Base-by-base conservation (phyloP, 2,888 invertebrate genomes). In the Pomacea canaliculata region DNA sequence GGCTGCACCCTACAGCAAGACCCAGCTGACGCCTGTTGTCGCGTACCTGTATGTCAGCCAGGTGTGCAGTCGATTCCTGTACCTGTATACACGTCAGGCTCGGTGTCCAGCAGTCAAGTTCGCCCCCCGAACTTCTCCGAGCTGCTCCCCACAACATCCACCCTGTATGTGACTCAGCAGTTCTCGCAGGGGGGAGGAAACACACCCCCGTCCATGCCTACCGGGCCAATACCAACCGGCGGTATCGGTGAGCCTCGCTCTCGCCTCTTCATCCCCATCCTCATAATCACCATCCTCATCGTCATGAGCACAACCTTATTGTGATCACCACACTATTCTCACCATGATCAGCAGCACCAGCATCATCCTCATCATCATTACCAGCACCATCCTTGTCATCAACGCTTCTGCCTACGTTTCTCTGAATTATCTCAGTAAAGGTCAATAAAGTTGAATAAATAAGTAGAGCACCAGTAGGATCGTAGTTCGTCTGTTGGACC, bases 11-110 rank as follows among this genome's bases (percentile, higher is more conserved):
- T 85, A 65, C 74, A 76, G 27, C 70, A 81, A 7, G 84, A 85
- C 71, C 85, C 85, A 10, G 76, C 67, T 9, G 85, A 86, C 72
- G 23, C 73, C 19, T 86, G 86, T 67, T 86, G 86, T 69, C 79
- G 82, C 78, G 83, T 76, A 18, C 80, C 81, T 37, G 51, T 49
- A 10, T 67, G 73, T 51, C 66, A 73, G 56, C 37, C 73, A 4
- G 67, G 67, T 19, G 67, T 67, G 65, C 23, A 66, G 59, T 73
- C 27, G 13, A 67, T 73, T 0, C 67, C 73, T 49, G 46, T 73
- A 12, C 73, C 72, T 27, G 73, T 73, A 19, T 73, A 49, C 67
- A 19, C 27, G 13, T 27, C 80, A 12, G 79, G 81, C 48, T 79
- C 73, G n/a, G 79, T 81, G 19, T 83, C 83, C 19, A 82, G 82